Base-by-base conservation (phyloP, 2,888 invertebrate genomes). In the Cordylochernes scorpioides region DNA sequence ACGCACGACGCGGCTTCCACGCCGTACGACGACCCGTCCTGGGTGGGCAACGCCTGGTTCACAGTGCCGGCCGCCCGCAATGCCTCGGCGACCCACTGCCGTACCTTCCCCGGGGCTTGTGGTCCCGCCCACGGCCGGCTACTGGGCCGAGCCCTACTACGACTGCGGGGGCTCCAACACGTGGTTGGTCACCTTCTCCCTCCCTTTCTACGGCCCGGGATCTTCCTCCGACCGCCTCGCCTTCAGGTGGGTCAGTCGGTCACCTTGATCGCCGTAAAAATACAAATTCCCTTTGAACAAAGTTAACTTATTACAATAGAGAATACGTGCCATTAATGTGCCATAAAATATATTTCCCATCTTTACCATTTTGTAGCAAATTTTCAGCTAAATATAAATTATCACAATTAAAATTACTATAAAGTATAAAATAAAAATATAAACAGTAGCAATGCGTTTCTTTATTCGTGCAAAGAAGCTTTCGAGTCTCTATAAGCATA, bases 231-330 rank as follows among this genome's bases (percentile, higher is more conserved):
- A 41, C 21, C 41, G 37, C 30, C 24, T 41, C 19, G 31, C 39
- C 31, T 38, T 62, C 51, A 48, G 58, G 8, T 55, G 60, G 9
- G 53, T 67, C n/a, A n/a, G n/a, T n/a, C n/a, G n/a, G n/a, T n/a
- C n/a, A n/a, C n/a, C n/a, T n/a, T n/a, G n/a, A n/a, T n/a, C n/a
- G n/a, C n/a, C n/a, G n/a, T n/a, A n/a, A n/a, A n/a, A n/a, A n/a
- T n/a, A n/a, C n/a, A n/a, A n/a, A n/a, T n/a, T n/a, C n/a, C n/a
- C n/a, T n/a, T n/a, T n/a, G n/a, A n/a, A n/a, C n/a, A n/a, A n/a
- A n/a, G n/a, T n/a, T n/a, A n/a, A n/a, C n/a, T n/a, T n/a, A n/a
- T n/a, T n/a, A n/a, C n/a, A n/a, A n/a, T n/a, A n/a, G n/a, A n/a
- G n/a, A n/a, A n/a, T n/a, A n/a, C n/a, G n/a, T n/a, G n/a, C n/a